These are phyloP conservation scores for Micrasema longulum DNA, from an alignment of 1,140 invertebrate genomes.

Conservation along the genomic window DNA sequence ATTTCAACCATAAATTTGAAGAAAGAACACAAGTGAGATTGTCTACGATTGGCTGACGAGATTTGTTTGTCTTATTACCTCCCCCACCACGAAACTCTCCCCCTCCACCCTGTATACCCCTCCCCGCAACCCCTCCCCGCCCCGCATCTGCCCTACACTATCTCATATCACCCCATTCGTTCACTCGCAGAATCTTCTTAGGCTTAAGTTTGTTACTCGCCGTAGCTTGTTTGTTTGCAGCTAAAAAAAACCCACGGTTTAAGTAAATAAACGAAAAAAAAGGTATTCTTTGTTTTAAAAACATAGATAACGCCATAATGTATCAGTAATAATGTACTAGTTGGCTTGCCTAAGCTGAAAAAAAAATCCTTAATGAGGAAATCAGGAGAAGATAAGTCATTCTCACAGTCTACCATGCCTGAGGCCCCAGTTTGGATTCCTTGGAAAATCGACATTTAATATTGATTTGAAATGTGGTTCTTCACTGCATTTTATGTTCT, in stretches of 20 bases:
- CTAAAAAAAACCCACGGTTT: not conserved
- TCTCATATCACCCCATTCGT: slow-evolving; percentile 57
- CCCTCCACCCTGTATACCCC: slow-evolving; percentile 1
- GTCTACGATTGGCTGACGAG: slow-evolving; percentile 51
- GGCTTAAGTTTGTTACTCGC: slow-evolving; percentile 38
- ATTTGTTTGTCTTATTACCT: slow-evolving; percentile 47
- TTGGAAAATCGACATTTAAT: too few relatives aligned
- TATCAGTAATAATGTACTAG: too few relatives aligned
- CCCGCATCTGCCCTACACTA: slow-evolving; percentile 17
- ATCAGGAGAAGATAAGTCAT: too few relatives aligned
- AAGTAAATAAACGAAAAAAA: too few relatives aligned
- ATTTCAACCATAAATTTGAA: slow-evolving; percentile 36
- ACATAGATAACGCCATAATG: too few relatives aligned
- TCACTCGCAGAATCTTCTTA: slow-evolving; percentile 39
- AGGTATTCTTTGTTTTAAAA: too few relatives aligned
- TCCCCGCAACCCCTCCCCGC: slow-evolving; percentile 18
- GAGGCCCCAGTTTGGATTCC: too few relatives aligned
- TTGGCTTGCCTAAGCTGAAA: too few relatives aligned
- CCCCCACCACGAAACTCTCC: slow-evolving; percentile 7
- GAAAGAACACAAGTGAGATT: slow-evolving; percentile 38
- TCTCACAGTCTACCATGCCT: too few relatives aligned
- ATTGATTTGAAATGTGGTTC: too few relatives aligned
- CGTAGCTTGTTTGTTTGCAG: slow-evolving; percentile 30
- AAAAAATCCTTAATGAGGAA: too few relatives aligned
- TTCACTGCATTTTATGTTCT: too few relatives aligned